phyloP scores from a whole-genome alignment of 2,113 vertebrate genomes.

The Colossoma macropomum region DNA sequence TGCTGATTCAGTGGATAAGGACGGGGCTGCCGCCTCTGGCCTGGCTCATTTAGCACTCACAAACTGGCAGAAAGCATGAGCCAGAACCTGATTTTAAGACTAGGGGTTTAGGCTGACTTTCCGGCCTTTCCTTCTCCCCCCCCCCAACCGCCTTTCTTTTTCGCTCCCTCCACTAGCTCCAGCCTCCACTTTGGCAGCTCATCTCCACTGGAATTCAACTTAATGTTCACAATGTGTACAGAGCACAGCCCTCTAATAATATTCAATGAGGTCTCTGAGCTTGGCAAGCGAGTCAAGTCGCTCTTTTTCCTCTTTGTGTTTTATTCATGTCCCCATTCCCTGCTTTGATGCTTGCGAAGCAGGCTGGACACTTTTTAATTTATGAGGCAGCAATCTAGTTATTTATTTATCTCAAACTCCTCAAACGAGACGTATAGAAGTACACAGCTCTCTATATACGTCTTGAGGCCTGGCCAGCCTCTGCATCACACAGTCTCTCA shows the following conservation, averaged over 20 bases:
- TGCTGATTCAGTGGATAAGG: constrained; percentile 26
- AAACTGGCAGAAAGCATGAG: background rate
- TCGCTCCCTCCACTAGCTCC: background rate
- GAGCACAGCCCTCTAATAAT: constrained; percentile 49
- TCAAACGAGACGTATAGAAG: constrained; percentile 10
- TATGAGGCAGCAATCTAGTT: constrained; percentile 61
- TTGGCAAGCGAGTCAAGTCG: constrained; percentile 9
- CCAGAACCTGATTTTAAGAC: constrained; percentile 25
- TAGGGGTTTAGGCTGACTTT: background rate
- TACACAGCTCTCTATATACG: constrained; percentile 35
- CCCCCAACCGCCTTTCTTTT: constrained; percentile 22
- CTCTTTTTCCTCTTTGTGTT: constrained; percentile 49
- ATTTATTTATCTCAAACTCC: constrained; percentile 56
- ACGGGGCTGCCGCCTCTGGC: background rate
- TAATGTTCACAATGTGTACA: constrained; percentile 52
- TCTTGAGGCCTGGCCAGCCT: constrained; percentile 30
- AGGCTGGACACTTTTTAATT: constrained; percentile 53
- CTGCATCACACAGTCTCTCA: constrained; percentile 27
- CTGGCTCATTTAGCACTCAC: background rate
- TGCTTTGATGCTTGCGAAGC: constrained; percentile 35
- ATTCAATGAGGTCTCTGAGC: constrained; percentile 56
- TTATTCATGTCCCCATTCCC: constrained; percentile 58
- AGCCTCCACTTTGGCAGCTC: constrained; percentile 18
- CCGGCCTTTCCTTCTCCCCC: background rate
- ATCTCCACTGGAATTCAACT: constrained; percentile 15